These are phyloP conservation scores for Strigamia crassipes DNA, from an alignment of 2,888 invertebrate genomes.

Conservation along the genomic window DNA sequence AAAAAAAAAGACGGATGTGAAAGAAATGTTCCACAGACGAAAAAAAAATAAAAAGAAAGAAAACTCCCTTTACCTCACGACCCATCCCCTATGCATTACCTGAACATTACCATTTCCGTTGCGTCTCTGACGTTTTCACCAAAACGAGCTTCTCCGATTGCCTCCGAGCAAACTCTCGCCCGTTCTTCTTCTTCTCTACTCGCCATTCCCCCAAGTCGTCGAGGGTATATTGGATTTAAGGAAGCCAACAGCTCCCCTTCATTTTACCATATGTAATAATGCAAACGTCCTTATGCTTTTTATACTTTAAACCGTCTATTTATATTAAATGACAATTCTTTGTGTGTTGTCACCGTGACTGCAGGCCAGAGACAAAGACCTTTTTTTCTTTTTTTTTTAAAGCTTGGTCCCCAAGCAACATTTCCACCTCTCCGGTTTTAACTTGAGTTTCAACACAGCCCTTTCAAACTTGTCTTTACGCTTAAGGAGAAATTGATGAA, in stretches of 20 bases:
- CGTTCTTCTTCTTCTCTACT: not conserved
- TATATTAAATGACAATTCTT: constrained; percentile 33
- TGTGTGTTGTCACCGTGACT: constrained; percentile 17
- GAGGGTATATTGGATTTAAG: constrained; percentile 28
- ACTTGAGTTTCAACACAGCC: not conserved
- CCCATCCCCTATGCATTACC: constrained; percentile 20
- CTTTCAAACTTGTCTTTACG: constrained; percentile 16
- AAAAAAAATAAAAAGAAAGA: not conserved
- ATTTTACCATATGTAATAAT: constrained; percentile 15
- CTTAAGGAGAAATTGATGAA: constrained; percentile 17
- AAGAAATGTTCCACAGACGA: not conserved
- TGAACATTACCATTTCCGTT: constrained; percentile 28
- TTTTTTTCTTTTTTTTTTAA: not conserved
- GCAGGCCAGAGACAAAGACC: not conserved
- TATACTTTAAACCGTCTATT: constrained; percentile 29
- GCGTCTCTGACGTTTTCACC: not conserved
- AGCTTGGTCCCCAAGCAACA: not conserved
- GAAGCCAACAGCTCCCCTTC: not conserved
- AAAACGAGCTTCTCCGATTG: constrained; percentile 25
- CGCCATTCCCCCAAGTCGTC: not conserved
- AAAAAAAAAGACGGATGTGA: not conserved
- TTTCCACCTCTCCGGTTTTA: not conserved
- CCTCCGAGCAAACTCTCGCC: not conserved
- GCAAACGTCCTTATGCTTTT: constrained; percentile 28
- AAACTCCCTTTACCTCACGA: not conserved